Evolutionary conservation across 2,797 vertebrate genomes (phyloP).

Genomic region (Coregonus suidteri): DNA sequence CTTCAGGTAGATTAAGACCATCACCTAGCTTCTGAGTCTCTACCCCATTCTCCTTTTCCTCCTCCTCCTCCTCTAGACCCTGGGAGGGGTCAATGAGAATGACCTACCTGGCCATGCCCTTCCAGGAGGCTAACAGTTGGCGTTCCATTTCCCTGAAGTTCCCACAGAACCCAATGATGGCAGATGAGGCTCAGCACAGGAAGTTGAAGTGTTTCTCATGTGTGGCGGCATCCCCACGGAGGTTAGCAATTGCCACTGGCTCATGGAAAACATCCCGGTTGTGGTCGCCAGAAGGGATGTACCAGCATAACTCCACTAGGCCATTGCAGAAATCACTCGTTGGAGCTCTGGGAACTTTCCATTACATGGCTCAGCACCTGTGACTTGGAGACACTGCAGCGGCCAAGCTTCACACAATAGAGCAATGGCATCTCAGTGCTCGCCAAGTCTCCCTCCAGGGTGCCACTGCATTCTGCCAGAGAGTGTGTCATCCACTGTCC

Average conservation of each 20-base stretch:
- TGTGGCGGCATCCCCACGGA: conserved; percentile 75
- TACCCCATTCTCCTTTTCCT: conserved; percentile 48
- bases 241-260: conserved; percentile 77
- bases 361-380: conserved; percentile 76
- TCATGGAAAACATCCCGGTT: conserved; percentile 66
- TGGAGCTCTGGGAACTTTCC: conserved; percentile 43
- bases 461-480: conserved; percentile 16
- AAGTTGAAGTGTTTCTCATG: conserved; percentile 72
- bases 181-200: conserved; percentile 76
- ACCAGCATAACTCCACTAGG: conserved; percentile 78
- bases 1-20: conserved; percentile 50
- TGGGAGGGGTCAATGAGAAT: conserved; percentile 67
- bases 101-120: conserved; percentile 53
- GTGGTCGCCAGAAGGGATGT: conserved; percentile 69
- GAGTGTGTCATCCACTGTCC: conserved; percentile 72
- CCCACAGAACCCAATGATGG: conserved; percentile 78
- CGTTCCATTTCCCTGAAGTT: conserved; percentile 70
- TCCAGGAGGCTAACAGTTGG: conserved; percentile 60
- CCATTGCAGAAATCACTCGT: conserved; percentile 73
- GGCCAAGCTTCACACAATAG: conserved; percentile 70
- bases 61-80: conserved; percentile 24
- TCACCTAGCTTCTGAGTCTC: conserved; percentile 45
- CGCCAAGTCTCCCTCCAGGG: conserved; percentile 71
- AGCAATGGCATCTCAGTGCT: conserved; percentile 69
- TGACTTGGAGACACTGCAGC: conserved; percentile 78